Conservation (phyloP, 1,140 invertebrate species). For the Drosophila kanapiae region DNA sequence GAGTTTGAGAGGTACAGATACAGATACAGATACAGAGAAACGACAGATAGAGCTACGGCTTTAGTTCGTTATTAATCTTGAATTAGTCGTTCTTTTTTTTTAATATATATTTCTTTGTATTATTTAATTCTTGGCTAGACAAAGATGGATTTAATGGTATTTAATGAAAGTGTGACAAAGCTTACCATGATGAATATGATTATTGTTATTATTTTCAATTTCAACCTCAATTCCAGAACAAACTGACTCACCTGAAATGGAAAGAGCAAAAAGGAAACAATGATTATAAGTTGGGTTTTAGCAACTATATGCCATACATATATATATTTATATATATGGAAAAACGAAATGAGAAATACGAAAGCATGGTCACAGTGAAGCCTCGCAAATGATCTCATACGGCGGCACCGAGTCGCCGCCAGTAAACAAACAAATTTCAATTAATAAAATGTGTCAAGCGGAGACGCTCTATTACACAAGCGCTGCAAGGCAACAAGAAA, state of each 20-base stretch:
- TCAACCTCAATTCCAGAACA: constrained; percentile 85
- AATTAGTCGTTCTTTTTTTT: constrained; percentile 31
- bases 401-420: constrained; percentile 28
- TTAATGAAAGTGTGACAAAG: constrained; percentile 85
- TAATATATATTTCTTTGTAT: background rate
- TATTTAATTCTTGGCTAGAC: constrained; percentile 37
- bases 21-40: constrained; percentile 20
- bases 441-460: constrained; percentile 82
- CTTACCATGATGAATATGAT: constrained; percentile 85
- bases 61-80: constrained; percentile 36
- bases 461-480: constrained; percentile 73
- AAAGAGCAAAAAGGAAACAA: constrained; percentile 56
- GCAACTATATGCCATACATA: background rate
- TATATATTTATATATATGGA: constrained; percentile 1
- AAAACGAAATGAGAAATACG: background rate
- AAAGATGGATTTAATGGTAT: constrained; percentile 82
- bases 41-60: constrained; percentile 36
- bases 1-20: constrained; percentile 4
- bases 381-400: constrained; percentile 33
- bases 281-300: constrained; percentile 39
- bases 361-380: constrained; percentile 19
- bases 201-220: constrained; percentile 85
- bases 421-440: constrained; percentile 80
- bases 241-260: constrained; percentile 85
- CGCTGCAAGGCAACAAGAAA: constrained; percentile 30